phyloP scores from a whole-genome alignment of 2,888 invertebrate species.

The Bombylius discolor region DNA sequence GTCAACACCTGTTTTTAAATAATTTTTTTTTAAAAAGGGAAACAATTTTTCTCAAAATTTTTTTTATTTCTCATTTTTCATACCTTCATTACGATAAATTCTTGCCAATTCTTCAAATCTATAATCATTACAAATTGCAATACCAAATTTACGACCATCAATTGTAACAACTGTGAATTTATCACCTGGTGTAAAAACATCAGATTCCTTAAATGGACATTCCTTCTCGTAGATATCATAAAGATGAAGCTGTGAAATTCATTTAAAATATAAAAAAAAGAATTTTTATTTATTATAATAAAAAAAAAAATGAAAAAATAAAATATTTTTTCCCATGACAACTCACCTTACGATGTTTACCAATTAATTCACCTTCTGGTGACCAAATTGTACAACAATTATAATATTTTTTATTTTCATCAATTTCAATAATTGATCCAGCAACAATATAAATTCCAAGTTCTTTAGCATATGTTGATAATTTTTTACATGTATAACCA shows the following conservation, averaged over 20 bases:
- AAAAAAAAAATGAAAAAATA: neutral
- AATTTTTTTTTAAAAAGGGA: no score
- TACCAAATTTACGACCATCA: conserved; percentile 58
- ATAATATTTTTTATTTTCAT: conserved; percentile 48
- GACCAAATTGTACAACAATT: conserved; percentile 86
- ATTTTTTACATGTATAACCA: conserved; percentile 58
- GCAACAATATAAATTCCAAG: conserved; percentile 70
- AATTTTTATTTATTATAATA: neutral
- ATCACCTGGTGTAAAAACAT: conserved; percentile 63
- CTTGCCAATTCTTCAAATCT: conserved; percentile 81
- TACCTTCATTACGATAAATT: conserved; percentile 49
- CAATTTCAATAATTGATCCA: conserved; percentile 78
- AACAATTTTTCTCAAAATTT: no score
- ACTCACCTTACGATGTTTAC: conserved; percentile 67
- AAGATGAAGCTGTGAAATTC: conserved; percentile 58
- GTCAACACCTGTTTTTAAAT: conserved; percentile 58
- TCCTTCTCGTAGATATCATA: conserved; percentile 66
- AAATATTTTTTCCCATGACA: neutral
- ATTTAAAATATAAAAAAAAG: neutral
- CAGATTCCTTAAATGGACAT: conserved; percentile 75
- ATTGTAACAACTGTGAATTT: conserved; percentile 61
- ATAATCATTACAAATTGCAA: conserved; percentile 94
- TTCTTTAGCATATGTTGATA: conserved; percentile 63
- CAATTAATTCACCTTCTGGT: conserved; percentile 61
- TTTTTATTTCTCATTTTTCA: neutral